A percentile compares a stretch with the other conserved stretches of the same genome.
phyloP scores from a whole-genome alignment of 2,888 invertebrate genomes.

The Drosophila picticornis region DNA sequence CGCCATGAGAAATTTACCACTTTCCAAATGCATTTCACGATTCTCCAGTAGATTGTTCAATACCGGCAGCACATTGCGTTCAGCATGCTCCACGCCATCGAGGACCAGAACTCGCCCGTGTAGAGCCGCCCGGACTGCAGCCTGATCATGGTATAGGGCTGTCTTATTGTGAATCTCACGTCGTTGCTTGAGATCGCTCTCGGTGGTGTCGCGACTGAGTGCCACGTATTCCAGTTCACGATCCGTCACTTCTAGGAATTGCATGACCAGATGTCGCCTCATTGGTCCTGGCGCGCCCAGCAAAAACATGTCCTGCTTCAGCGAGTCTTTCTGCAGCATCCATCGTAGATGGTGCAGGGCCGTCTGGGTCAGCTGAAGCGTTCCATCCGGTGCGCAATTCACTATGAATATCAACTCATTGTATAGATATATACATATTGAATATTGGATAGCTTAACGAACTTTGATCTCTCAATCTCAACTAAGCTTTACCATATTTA shows the following conservation, averaged over 20 bases:
- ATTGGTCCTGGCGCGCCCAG: conserved; percentile 95
- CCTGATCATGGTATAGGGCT: conserved; percentile 97
- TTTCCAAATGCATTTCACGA: conserved; percentile 99
- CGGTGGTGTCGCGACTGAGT: conserved; percentile 97
- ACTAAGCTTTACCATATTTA: conserved; percentile 81
- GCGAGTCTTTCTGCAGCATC: conserved; percentile 97
- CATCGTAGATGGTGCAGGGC: conserved; percentile 93
- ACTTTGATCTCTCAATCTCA: conserved; percentile 26
- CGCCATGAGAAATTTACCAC: conserved; percentile 96
- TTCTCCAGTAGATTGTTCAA: conserved; percentile 98
- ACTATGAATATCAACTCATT: conserved; percentile 52
- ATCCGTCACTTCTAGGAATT: conserved; percentile 94
- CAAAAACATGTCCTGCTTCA: conserved; percentile 98
- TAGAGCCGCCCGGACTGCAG: conserved; percentile 95
- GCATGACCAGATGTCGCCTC: conserved; percentile 93
- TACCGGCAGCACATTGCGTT: conserved; percentile 97
- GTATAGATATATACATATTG: not conserved
- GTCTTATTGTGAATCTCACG: conserved; percentile 95
- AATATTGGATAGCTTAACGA: conserved; percentile 6
- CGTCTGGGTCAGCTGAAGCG: conserved; percentile 89
- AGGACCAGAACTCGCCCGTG: conserved; percentile 95
- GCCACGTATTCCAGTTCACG: conserved; percentile 97
- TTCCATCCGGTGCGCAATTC: conserved; percentile 86
- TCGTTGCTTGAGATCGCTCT: conserved; percentile 97
- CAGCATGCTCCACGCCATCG: conserved; percentile 99